These are phyloP conservation scores for Diacarnus erythraeanus DNA, from an alignment of 37 sponge, comb jelly and placozoan species.

Conservation along the genomic window DNA sequence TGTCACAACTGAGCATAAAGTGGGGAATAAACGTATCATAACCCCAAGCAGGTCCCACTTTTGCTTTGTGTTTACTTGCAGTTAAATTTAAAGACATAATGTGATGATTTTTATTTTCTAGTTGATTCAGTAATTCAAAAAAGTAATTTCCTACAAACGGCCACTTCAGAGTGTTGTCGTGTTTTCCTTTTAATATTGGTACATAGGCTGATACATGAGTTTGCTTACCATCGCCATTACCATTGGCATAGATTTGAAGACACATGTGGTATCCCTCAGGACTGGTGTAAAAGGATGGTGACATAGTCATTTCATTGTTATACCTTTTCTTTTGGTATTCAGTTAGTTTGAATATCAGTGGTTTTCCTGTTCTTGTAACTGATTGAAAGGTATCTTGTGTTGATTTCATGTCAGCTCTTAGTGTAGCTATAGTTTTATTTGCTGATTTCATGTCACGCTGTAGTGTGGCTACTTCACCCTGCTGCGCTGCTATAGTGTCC, in stretches of 20 bases:
- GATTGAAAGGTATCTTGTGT: no score
- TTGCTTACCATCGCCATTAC: constrained; percentile 19
- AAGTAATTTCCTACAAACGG: constrained; percentile 1
- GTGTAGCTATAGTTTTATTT: no score
- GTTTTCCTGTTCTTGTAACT: no score
- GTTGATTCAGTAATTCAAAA: constrained; percentile 10
- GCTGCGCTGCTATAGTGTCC: no score
- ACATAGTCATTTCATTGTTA: not conserved
- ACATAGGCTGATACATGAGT: constrained; percentile 35
- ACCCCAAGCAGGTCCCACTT: not conserved
- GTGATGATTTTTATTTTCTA: constrained; percentile 6
- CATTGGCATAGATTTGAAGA: constrained; percentile 17
- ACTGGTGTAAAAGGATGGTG: constrained; percentile 21
- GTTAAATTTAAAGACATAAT: not conserved
- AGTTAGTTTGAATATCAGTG: not conserved
- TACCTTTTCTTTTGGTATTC: not conserved
- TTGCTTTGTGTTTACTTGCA: not conserved
- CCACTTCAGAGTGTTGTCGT: constrained; percentile 21
- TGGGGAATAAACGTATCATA: not conserved
- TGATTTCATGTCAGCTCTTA: no score
- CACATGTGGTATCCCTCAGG: constrained; percentile 41
- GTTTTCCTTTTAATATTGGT: constrained; percentile 17
- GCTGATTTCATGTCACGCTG: no score
- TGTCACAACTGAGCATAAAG: not conserved
- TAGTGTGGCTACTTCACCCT: no score